Conservation (phyloP, 2,113 vertebrate genomes). For the Rhinichthys klamathensis region DNA sequence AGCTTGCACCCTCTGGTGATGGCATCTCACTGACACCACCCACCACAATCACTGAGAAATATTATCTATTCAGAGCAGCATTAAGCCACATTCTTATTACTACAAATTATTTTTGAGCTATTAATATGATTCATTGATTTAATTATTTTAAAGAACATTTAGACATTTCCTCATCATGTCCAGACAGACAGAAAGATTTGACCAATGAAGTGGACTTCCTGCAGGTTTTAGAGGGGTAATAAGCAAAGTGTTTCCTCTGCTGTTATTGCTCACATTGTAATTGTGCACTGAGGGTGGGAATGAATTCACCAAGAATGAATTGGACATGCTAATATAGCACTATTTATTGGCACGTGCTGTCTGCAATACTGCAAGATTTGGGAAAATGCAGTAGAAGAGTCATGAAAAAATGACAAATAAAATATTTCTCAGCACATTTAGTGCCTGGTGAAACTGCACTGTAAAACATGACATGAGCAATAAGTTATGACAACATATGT, state of each 20-base stretch:
- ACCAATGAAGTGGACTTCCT: neutral
- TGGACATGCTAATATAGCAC: neutral
- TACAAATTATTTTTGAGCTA: neutral
- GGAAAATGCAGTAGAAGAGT: neutral
- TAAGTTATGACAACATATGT: too few species aligned
- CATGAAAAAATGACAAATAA: neutral
- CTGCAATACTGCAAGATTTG: neutral
- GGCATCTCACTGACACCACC: neutral
- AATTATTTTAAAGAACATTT: neutral
- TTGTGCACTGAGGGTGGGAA: neutral
- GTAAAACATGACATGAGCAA: too few species aligned
- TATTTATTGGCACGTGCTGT: neutral
- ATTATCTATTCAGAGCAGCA: neutral
- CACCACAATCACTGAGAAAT: neutral
- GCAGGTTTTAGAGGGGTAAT: slow-evolving; percentile 6
- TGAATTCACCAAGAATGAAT: neutral
- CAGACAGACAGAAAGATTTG: neutral
- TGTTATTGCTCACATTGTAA: neutral
- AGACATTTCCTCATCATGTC: slow-evolving; percentile 8
- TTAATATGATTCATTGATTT: slow-evolving; percentile 10
- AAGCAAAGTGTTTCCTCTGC: neutral
- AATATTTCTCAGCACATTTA: neutral
- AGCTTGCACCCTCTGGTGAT: slow-evolving; percentile 1
- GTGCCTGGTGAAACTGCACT: neutral
- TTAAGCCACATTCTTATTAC: neutral